Percentiles rank a stretch among this genome's conserved stretches.
These are phyloP conservation scores for Melanocharis versteri DNA, from an alignment of 2,113 vertebrate species.

Conservation along the genomic window DNA sequence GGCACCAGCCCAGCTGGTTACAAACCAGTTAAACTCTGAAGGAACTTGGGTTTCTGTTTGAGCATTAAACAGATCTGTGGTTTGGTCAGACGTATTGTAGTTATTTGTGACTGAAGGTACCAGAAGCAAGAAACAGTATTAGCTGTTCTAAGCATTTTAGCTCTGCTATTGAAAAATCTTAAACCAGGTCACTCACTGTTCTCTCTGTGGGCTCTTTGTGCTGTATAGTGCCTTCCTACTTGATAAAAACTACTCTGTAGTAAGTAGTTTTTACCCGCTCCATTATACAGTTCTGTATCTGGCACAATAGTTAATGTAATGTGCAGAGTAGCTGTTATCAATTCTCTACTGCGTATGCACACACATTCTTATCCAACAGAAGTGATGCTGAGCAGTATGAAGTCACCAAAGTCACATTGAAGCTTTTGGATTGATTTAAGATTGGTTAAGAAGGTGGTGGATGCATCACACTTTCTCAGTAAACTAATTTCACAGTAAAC, in stretches of 20 bases:
- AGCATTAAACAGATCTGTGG: not conserved
- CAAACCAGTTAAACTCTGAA: not conserved
- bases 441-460: not conserved
- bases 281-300: not conserved
- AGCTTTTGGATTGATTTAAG: constrained; percentile 27
- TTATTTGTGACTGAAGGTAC: not conserved
- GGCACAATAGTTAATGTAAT: not conserved
- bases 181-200: not conserved
- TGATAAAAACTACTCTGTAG: not conserved
- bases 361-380: not conserved
- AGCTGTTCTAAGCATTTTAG: not conserved
- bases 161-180: not conserved
- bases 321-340: not conserved
- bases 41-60: not conserved
- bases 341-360: not conserved
- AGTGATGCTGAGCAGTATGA: not conserved
- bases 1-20: not conserved
- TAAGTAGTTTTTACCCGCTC: not conserved
- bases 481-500: not conserved
- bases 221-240: not conserved
- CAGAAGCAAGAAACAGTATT: not conserved
- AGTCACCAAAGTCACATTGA: not conserved
- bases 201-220: not conserved
- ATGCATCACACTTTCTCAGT: not conserved
- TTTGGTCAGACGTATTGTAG: not conserved